Percentiles rank a stretch among this genome's conserved stretches.
Evolutionary conservation across 2,888 invertebrate species (phyloP).

Genomic region (Agonopterix arenella): DNA sequence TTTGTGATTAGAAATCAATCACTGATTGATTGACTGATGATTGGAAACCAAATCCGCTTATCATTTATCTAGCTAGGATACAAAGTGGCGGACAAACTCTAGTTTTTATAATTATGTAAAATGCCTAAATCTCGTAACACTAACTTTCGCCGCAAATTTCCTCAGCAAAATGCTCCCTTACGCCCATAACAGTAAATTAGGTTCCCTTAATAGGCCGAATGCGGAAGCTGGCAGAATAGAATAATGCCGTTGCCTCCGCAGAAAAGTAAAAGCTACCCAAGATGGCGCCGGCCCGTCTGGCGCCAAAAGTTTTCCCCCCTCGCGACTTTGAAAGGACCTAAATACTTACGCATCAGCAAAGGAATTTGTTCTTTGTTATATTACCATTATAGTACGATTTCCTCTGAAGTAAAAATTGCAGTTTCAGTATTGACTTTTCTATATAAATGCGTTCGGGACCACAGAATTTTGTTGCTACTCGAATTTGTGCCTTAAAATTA

Average conservation of each 20-base stretch:
- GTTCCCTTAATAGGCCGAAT: conserved; percentile 43
- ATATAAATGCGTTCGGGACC: conserved; percentile 24
- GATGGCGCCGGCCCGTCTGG: conserved; percentile 58
- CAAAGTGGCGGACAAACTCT: too few relatives aligned
- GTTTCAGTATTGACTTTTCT: conserved; percentile 44
- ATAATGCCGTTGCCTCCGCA: conserved; percentile 40
- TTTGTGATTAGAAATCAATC: too few relatives aligned
- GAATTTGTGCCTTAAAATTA: conserved; percentile 14
- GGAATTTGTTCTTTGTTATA: conserved; percentile 5
- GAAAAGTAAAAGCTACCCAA: conserved; percentile 40
- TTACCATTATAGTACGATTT: conserved; percentile 13
- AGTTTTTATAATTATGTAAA: too few relatives aligned
- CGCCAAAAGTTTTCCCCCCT: conserved; percentile 39
- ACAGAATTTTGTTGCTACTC: conserved; percentile 7
- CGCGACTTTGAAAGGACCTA: conserved; percentile 29
- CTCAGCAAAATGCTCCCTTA: too few relatives aligned
- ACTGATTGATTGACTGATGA: too few relatives aligned
- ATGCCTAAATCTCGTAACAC: too few relatives aligned
- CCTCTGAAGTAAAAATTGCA: conserved; percentile 10
- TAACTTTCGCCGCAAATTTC: too few relatives aligned
- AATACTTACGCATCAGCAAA: conserved; percentile 1
- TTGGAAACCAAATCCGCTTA: too few relatives aligned
- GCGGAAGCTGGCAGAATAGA: conserved; percentile 47
- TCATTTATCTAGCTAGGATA: too few relatives aligned
- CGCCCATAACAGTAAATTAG: conserved; percentile 58